Percentiles rank a stretch among this genome's conserved stretches.
Conservation (phyloP, 2,888 invertebrate species). For the Apodemia mormo region DNA sequence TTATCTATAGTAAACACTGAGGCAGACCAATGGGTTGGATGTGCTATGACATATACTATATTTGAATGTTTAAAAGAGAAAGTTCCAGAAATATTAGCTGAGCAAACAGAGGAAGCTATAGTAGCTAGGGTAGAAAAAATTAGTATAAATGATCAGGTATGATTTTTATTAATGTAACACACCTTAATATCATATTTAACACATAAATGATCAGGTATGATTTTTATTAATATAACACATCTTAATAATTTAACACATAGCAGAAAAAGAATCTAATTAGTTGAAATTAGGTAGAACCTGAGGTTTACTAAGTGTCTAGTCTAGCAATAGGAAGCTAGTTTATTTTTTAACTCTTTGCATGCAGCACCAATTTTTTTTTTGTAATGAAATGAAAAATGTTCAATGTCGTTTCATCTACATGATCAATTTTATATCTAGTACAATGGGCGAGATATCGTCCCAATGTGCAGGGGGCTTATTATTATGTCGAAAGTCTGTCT, state of each 20-base stretch:
- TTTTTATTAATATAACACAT: neutral
- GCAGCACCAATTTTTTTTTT: too few species aligned
- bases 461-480: too few species aligned
- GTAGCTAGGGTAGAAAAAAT: conserved; percentile 79
- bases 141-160: conserved; percentile 68
- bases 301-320: too few species aligned
- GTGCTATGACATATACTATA: conserved; percentile 96
- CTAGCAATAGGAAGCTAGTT: too few species aligned
- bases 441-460: too few species aligned
- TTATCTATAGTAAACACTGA: conserved; percentile 83
- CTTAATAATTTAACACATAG: conserved; percentile 43
- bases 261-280: too few species aligned
- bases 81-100: conserved; percentile 84
- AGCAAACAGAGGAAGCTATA: conserved; percentile 84
- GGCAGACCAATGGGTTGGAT: conserved; percentile 91
- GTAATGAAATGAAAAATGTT: too few species aligned
- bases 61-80: conserved; percentile 96
- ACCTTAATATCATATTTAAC: neutral
- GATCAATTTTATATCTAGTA: too few species aligned
- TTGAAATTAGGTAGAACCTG: too few species aligned
- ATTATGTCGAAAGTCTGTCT: too few species aligned
- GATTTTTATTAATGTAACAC: conserved; percentile 1
- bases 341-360: too few species aligned
- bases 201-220: conserved; percentile 65
- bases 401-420: too few species aligned